Evolutionary conservation across 2,888 invertebrate genomes (phyloP), one percentile per base, ranked within the genome.

Genomic region (Drosophila peninsularis): DNA sequence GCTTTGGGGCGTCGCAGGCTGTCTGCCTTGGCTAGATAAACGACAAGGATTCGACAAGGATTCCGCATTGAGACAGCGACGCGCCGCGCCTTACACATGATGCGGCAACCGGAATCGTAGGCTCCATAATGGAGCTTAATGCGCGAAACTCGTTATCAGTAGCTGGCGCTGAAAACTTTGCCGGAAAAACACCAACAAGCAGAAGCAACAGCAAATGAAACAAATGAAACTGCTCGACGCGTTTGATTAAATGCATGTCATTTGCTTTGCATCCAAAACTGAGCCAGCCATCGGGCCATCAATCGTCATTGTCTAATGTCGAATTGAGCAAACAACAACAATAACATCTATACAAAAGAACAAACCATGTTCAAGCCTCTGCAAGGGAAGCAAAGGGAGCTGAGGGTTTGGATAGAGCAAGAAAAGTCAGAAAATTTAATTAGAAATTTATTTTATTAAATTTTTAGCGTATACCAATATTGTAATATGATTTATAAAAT

Each of bases 61-160:
- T 58, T 53, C 67, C 56, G 56, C 36, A 36, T 50, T 10, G 30
- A 47, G 47, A 13, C 61, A 17, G 7, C 21, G 42, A 42, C 54
- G 21, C 42, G 34, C n/a, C 21, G 21, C 42, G 42, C n/a, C 21
- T 24, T 54, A 13, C 75, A 68, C 65, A 76, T 80, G 81, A 71
- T 63, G 74, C 44, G 60, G 39, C 66, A 65, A 60, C 68, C 75
- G 73, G 74, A 84, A 84, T 80, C 80, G 76, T 68, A 62, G 78
- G 78, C 84, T 71, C 82, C 82, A 82, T 88, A 82, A 87, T 86
- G 70, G 82, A 74, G 85, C 85, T 86, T 85, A 87, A 85, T 85
- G 88, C 79, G 75, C 63, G 80, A 82, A 87, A 88, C 82, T 87
- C 85, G 85, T 88, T 86, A 87, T 86, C 88, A 85, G 77, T 79